A percentile compares a stretch with the other conserved stretches of the same genome.
Conservation (phyloP, 2,797 vertebrate genomes). For the Capromys pilorides region DNA sequence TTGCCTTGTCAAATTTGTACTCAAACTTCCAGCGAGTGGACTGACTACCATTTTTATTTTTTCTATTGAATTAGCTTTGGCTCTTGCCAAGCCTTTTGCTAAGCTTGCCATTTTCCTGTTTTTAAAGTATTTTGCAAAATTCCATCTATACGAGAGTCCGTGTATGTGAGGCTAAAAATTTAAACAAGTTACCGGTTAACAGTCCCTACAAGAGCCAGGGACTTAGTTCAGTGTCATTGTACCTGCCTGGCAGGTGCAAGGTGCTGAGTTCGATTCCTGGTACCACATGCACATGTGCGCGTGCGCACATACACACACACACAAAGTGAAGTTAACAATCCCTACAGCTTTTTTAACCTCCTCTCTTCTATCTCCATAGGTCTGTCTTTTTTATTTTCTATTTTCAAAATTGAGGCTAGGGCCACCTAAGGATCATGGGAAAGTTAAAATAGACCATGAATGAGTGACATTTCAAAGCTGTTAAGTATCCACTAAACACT, state of each 20-base stretch:
- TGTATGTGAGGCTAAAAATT: neutral
- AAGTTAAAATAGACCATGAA: neutral
- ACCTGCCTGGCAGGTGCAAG: too few species aligned
- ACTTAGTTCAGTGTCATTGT: too few species aligned
- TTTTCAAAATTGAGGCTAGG: conserved; percentile 43
- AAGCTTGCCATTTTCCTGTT: conserved; percentile 18
- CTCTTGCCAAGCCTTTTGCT: neutral
- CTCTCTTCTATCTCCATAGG: neutral
- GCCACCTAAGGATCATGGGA: neutral
- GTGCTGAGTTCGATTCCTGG: too few species aligned
- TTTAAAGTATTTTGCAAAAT: neutral
- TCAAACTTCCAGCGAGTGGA: conserved; percentile 35
- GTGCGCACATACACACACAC: too few species aligned
- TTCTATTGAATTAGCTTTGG: neutral
- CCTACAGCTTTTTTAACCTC: neutral
- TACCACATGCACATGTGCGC: too few species aligned
- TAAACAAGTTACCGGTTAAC: neutral
- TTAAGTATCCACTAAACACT: neutral
- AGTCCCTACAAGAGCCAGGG: neutral
- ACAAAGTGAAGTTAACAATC: neutral
- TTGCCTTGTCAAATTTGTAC: conserved; percentile 42
- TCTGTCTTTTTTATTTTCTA: conserved; percentile 37
- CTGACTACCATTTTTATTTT: neutral
- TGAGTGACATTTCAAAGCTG: neutral
- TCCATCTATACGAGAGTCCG: conserved; percentile 1